A percentile compares a stretch with the other conserved stretches of the same genome.
phyloP scores from a whole-genome alignment of 2,888 invertebrate species.

The Lasioglossum morio region DNA sequence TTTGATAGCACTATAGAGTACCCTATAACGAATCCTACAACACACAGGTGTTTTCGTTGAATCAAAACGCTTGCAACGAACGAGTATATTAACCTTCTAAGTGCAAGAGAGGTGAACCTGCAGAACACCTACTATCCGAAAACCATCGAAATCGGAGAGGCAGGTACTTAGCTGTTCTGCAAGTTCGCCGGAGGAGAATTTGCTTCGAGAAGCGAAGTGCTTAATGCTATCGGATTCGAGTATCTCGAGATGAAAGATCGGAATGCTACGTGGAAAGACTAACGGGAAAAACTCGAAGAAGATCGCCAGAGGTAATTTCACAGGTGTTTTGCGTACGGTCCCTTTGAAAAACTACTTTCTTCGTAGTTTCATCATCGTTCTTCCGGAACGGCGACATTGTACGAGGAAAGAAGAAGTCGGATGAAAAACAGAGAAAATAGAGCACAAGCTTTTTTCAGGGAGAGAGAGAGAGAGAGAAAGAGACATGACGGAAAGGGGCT shows the following conservation, averaged over 20 bases:
- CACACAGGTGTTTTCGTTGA: not conserved
- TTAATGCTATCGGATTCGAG: not conserved
- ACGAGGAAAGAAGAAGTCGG: not conserved
- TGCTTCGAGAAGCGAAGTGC: not conserved
- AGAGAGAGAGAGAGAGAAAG: not conserved
- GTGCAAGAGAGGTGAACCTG: not conserved
- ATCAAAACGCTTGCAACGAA: too few species aligned
- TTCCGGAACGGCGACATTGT: slow-evolving; percentile 7
- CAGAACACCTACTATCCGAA: not conserved
- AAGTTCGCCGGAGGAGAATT: not conserved
- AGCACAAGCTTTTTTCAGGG: not conserved
- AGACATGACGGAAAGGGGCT: not conserved
- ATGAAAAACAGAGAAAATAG: not conserved
- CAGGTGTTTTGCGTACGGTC: not conserved
- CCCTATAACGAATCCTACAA: not conserved
- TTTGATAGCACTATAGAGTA: not conserved
- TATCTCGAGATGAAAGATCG: too few species aligned
- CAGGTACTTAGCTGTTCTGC: not conserved
- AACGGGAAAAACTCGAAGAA: too few species aligned
- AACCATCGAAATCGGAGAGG: not conserved
- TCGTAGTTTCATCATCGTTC: not conserved
- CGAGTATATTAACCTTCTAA: not conserved
- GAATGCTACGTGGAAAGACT: too few species aligned
- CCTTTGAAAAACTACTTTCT: not conserved
- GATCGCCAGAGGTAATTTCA: not conserved